These are phyloP conservation scores for Percina caprodes DNA, from an alignment of 2,113 vertebrate genomes.

Conservation along the genomic window DNA sequence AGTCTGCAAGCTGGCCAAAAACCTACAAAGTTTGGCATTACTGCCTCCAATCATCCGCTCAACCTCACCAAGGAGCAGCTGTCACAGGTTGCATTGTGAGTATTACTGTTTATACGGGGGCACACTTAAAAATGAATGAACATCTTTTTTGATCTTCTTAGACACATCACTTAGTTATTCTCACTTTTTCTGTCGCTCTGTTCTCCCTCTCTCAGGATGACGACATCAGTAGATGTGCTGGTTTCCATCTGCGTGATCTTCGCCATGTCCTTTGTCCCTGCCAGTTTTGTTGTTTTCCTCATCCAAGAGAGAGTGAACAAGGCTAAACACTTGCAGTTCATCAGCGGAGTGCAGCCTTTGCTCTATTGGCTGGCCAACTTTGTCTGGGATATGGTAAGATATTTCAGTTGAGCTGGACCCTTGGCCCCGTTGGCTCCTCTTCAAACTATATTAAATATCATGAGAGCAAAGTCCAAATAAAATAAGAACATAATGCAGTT, in stretches of 20 bases:
- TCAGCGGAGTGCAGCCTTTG: constrained; percentile 96
- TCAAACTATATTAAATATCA: not conserved
- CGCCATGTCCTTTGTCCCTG: constrained; percentile 94
- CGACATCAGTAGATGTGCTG: constrained; percentile 96
- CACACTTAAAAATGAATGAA: not conserved
- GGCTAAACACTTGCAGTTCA: constrained; percentile 97
- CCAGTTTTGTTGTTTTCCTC: constrained; percentile 97
- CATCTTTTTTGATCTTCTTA: not conserved
- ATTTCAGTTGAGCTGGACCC: not conserved
- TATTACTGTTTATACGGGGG: constrained; percentile 23
- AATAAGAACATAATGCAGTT: not conserved
- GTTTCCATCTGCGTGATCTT: constrained; percentile 96
- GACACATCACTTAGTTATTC: not conserved
- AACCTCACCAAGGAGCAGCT: constrained; percentile 99
- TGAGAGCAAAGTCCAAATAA: not conserved
- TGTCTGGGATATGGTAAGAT: constrained; percentile 98
- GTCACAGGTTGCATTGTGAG: constrained; percentile 97
- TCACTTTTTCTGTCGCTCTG: not conserved
- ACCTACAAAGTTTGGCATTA: constrained; percentile 90
- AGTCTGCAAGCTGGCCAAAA: constrained; percentile 88
- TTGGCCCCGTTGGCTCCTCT: not conserved
- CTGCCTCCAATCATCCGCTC: constrained; percentile 93
- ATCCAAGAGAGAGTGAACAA: constrained; percentile 98
- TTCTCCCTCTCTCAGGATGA: constrained; percentile 87
- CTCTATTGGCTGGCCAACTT: constrained; percentile 99